A percentile compares a stretch with the other conserved stretches of the same genome.
phyloP scores from a whole-genome alignment of 2,113 vertebrate genomes.

The Paratilapia polleni region DNA sequence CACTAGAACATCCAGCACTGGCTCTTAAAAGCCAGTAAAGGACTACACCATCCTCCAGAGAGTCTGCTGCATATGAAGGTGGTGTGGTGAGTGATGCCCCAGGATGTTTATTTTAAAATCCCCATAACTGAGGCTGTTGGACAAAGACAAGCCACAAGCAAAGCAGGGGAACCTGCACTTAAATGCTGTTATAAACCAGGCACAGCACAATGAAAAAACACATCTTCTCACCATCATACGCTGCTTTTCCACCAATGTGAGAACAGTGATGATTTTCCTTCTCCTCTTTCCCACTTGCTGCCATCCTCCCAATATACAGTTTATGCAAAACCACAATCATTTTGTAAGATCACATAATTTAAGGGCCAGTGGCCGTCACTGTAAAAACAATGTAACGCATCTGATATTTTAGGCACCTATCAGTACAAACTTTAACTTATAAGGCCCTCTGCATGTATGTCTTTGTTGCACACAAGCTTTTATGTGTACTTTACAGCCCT shows the following conservation, averaged over 20 bases:
- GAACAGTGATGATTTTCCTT: slow-evolving; percentile 14
- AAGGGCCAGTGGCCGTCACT: slow-evolving; percentile 21
- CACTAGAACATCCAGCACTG: neutral
- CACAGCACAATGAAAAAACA: slow-evolving; percentile 13
- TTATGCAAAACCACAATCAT: slow-evolving; percentile 28
- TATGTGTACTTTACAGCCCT: slow-evolving; percentile 51
- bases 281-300: neutral
- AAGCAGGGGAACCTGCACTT: slow-evolving; percentile 50
- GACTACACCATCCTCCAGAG: neutral
- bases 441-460: neutral
- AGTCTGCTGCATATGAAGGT: slow-evolving; percentile 27
- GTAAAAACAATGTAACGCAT: slow-evolving; percentile 44
- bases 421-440: slow-evolving; percentile 23
- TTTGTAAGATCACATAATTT: slow-evolving; percentile 43
- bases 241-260: slow-evolving; percentile 5
- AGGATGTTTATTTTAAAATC: slow-evolving; percentile 50
- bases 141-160: slow-evolving; percentile 56
- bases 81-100: slow-evolving; percentile 35
- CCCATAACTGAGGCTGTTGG: slow-evolving; percentile 44
- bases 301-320: slow-evolving; percentile 24
- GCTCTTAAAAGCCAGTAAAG: neutral
- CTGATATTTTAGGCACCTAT: slow-evolving; percentile 30
- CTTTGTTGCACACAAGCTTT: slow-evolving; percentile 33
- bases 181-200: slow-evolving; percentile 47
- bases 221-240: slow-evolving; percentile 5